These are phyloP conservation scores for Drosophila antonietae DNA, from an alignment of 2,888 invertebrate species.

Conservation along the genomic window DNA sequence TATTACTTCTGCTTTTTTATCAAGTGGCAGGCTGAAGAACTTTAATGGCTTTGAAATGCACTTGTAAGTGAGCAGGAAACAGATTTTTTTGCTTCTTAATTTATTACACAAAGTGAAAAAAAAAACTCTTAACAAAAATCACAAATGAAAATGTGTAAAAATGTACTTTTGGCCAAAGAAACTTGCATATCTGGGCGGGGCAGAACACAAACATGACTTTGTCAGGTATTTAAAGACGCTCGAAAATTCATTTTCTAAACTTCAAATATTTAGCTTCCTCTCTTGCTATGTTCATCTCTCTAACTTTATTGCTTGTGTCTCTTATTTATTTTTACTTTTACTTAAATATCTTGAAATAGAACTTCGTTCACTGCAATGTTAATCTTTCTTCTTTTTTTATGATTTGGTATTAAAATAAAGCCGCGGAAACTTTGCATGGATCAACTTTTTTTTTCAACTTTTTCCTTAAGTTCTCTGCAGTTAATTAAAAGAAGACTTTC, in stretches of 20 bases:
- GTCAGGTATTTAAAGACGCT: slow-evolving; percentile 3
- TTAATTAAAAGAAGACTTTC: slow-evolving; percentile 71
- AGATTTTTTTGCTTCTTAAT: slow-evolving; percentile 48
- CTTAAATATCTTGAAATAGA: not conserved
- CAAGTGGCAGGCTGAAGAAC: slow-evolving; percentile 65
- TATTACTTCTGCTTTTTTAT: slow-evolving; percentile 33
- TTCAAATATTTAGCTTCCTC: too few relatives aligned
- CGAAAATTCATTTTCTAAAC: not conserved
- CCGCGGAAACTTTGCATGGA: slow-evolving; percentile 3
- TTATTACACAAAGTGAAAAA: slow-evolving; percentile 42
- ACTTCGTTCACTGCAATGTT: not conserved
- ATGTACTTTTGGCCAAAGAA: not conserved
- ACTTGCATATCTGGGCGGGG: not conserved
- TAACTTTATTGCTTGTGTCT: not conserved
- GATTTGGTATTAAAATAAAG: slow-evolving; percentile 19
- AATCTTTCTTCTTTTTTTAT: not conserved
- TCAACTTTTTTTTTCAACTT: slow-evolving; percentile 14
- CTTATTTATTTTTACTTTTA: not conserved
- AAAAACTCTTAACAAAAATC: slow-evolving; percentile 1
- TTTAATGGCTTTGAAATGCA: slow-evolving; percentile 77
- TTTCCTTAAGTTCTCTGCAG: slow-evolving; percentile 39
- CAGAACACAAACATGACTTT: not conserved
- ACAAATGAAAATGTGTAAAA: slow-evolving; percentile 14
- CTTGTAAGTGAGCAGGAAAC: slow-evolving; percentile 62
- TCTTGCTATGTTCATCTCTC: not conserved